These are phyloP conservation scores for Diacarnus erythraeanus DNA, from an alignment of 37 sponge, comb jelly and placozoan genomes.

Conservation along the genomic window DNA sequence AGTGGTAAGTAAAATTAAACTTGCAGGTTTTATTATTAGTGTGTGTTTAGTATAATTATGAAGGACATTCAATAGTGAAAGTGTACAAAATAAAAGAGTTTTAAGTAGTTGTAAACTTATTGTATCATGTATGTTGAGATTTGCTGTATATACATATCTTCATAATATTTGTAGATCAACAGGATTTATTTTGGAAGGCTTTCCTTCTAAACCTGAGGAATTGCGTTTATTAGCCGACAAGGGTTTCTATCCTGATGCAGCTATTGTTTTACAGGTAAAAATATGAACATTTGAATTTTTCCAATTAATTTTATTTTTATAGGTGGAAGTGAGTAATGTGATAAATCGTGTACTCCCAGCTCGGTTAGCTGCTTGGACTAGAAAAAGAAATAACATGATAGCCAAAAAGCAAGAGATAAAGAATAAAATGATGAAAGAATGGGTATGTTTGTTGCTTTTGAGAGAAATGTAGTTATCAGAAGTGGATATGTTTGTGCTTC, in stretches of 20 bases:
- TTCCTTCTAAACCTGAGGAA: constrained; percentile 81
- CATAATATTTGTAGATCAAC: constrained; percentile 71
- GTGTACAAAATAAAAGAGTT: too few relatives aligned
- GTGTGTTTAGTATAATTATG: too few relatives aligned
- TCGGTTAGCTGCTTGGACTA: constrained; percentile 70
- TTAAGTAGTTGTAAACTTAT: too few relatives aligned
- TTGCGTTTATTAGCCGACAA: constrained; percentile 60
- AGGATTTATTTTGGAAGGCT: constrained; percentile 95
- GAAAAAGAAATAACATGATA: constrained; percentile 71
- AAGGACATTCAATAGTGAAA: too few relatives aligned
- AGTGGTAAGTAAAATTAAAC: too few relatives aligned
- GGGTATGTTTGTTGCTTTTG: constrained; percentile 68
- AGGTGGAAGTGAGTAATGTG: constrained; percentile 66
- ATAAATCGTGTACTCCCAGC: constrained; percentile 68
- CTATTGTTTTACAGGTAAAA: constrained; percentile 64
- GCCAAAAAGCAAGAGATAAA: constrained; percentile 34
- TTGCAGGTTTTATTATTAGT: too few relatives aligned
- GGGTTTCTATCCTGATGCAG: constrained; percentile 85
- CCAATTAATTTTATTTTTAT: not conserved
- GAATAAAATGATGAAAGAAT: constrained; percentile 45
- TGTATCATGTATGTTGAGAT: too few relatives aligned
- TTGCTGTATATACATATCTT: too few relatives aligned
- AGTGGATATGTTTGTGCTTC: too few relatives aligned
- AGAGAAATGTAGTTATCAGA: too few relatives aligned
- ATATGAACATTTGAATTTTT: not conserved